Percentiles rank a stretch among this genome's conserved stretches.
These are phyloP conservation scores for Helobdella robusta DNA, from an alignment of 2,888 invertebrate genomes.

Conservation along the genomic window DNA sequence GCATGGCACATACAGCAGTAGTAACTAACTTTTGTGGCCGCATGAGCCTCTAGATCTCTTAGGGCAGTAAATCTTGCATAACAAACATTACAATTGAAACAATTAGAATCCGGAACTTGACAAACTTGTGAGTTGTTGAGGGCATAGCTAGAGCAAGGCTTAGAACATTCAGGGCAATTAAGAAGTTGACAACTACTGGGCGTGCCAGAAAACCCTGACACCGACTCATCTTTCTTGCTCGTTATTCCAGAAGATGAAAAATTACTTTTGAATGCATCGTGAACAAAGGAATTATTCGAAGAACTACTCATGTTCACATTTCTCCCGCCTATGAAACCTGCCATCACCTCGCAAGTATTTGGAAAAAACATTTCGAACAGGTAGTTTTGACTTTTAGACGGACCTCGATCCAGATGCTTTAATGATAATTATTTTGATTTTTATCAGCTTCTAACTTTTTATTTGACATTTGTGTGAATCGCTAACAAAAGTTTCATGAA, in stretches of 20 bases:
- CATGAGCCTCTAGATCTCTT: conserved; percentile 15
- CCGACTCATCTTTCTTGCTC: conserved; percentile 7
- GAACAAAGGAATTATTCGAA: conserved; percentile 1
- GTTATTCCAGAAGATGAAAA: background rate
- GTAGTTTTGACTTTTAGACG: too few species aligned
- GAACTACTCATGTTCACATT: conserved; percentile 8
- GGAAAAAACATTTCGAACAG: conserved; percentile 22
- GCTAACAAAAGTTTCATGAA: too few species aligned
- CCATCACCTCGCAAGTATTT: conserved; percentile 16
- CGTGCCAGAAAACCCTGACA: background rate
- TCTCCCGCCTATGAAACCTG: conserved; percentile 9
- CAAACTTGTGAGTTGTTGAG: background rate
- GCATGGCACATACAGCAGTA: conserved; percentile 21
- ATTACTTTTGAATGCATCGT: conserved; percentile 17
- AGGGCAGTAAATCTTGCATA: conserved; percentile 12
- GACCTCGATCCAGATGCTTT: too few species aligned
- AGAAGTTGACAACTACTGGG: conserved; percentile 9
- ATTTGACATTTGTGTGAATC: too few species aligned
- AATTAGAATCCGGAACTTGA: conserved; percentile 6
- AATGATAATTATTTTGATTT: too few species aligned
- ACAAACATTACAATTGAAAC: conserved; percentile 19
- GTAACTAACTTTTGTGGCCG: conserved; percentile 8
- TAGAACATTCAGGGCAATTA: conserved; percentile 20
- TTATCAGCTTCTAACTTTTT: too few species aligned
- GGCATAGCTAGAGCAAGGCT: conserved; percentile 10